phyloP scores from a whole-genome alignment of 2,113 vertebrate species.

The human region DNA sequence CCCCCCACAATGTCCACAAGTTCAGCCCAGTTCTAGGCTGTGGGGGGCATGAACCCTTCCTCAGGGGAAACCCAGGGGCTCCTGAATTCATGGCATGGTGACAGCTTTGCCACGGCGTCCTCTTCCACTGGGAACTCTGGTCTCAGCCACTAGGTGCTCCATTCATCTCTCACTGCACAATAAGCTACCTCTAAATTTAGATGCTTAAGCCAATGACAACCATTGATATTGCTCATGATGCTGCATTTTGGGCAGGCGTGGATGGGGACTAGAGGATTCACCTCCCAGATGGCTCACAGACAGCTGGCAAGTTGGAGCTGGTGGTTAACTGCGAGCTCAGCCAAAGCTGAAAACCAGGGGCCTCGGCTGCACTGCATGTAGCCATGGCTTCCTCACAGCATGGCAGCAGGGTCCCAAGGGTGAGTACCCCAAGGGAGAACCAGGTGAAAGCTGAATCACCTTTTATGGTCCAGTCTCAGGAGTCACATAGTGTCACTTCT shows the following conservation, averaged over 20 bases:
- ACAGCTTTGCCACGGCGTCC: not conserved
- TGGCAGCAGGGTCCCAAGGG: not conserved
- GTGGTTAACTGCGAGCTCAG: not conserved
- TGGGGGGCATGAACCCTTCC: not conserved
- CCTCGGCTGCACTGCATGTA: not conserved
- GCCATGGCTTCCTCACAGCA: not conserved
- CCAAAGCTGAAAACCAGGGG: not conserved
- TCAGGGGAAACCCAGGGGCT: not conserved
- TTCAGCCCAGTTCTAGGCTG: not conserved
- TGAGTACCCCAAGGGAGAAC: not conserved
- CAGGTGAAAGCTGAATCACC: not conserved
- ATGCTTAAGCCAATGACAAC: not conserved
- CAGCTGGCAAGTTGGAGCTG: not conserved
- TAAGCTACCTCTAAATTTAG: not conserved
- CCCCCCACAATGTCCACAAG: not conserved
- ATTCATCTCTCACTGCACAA: not conserved
- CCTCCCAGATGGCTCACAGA: not conserved
- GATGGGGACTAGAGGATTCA: not conserved
- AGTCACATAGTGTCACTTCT: not conserved
- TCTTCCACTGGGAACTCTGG: not conserved
- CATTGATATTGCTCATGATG: not conserved
- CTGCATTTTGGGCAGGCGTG: not conserved
- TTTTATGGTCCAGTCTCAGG: not conserved
- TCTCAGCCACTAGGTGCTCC: not conserved
- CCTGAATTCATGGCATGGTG: not conserved